Conservation (phyloP, 2,888 invertebrate genomes). For the Rhimphoctona megacephalus region DNA sequence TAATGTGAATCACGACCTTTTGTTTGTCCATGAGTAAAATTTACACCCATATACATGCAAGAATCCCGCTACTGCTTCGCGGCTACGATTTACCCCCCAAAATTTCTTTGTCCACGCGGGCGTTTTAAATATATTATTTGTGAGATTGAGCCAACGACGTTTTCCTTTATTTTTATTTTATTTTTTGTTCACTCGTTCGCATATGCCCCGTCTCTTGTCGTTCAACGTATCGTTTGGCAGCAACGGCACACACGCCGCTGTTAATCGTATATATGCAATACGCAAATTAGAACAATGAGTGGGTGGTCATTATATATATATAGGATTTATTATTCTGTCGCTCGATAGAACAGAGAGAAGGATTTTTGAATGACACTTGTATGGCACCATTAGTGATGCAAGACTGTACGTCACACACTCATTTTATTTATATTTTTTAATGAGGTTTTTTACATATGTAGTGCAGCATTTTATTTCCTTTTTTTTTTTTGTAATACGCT, state of each 20-base stretch:
- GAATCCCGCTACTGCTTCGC: not conserved
- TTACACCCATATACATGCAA: no score
- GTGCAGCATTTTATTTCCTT: conserved; percentile 35
- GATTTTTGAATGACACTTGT: conserved; percentile 80
- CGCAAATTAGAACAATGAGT: conserved; percentile 84
- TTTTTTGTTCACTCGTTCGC: conserved; percentile 52
- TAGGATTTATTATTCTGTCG: conserved; percentile 70
- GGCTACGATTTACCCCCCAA: conserved; percentile 31
- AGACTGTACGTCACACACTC: conserved; percentile 13
- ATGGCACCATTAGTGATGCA: conserved; percentile 68
- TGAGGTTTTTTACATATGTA: conserved; percentile 22
- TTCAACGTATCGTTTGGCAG: conserved; percentile 66
- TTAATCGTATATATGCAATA: conserved; percentile 82
- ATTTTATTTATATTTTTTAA: conserved; percentile 11
- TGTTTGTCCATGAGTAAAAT: not conserved
- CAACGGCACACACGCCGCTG: conserved; percentile 76
- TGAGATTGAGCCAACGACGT: conserved; percentile 44
- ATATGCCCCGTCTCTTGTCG: conserved; percentile 64
- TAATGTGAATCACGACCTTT: conserved; percentile 11
- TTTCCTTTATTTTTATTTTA: conserved; percentile 31
- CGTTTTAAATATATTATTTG: conserved; percentile 52
- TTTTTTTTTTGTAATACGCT: conserved; percentile 38
- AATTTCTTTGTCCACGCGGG: conserved; percentile 39
- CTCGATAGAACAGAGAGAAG: conserved; percentile 76
- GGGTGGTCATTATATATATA: conserved; percentile 78